Evolutionary conservation across 2,797 vertebrate species (phyloP), one percentile per base, ranked within the genome.

Genomic region (Staurois parvus): DNA sequence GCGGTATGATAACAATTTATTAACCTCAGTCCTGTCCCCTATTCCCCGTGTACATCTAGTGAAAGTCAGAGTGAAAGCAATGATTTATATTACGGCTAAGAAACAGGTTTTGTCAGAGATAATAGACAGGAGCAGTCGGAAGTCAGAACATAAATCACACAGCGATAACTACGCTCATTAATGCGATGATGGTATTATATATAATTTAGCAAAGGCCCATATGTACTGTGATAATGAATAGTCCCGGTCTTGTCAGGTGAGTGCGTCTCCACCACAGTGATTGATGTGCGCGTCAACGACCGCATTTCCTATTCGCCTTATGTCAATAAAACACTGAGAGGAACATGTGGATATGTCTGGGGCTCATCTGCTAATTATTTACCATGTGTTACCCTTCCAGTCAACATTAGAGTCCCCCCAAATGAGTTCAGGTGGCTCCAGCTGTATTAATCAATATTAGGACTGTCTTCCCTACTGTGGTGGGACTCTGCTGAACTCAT

Each of bases 371-470:
- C 42, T 74, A 17, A 48, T 29, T 29, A 28, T 48, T 48, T 48
- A 32, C n/a, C 40, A 28, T 34, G 12, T 34, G n/a, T 77, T 26
- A 24, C 59, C 59, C 59, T n/a, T 52, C 48, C 19, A 24, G 52
- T 64, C 30, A 26, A 37, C 34, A 37, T 32, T 62, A 28, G 52
- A 32, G 9, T 9, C 8, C 1, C 30, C 15, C 21, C 15, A 64
- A 13, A 40, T 32, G 24, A 78, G 77, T n/a, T 45, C 15, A 48
- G 19, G 11, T 7, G 9, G 30, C 67, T 21, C 29, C 17, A 13
- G 24, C 48, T 52, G n/a, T 19, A 80, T 80, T 42, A 56, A 80
- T 80, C 78, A 70, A 26, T 52, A 37, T 80, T 56, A 80, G 28
- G 2, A 34, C 32, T 56, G 28, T 56, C 67, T 7, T 9, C 19